phyloP scores from a whole-genome alignment of 2,888 invertebrate species.

The Keiferia lycopersicella region DNA sequence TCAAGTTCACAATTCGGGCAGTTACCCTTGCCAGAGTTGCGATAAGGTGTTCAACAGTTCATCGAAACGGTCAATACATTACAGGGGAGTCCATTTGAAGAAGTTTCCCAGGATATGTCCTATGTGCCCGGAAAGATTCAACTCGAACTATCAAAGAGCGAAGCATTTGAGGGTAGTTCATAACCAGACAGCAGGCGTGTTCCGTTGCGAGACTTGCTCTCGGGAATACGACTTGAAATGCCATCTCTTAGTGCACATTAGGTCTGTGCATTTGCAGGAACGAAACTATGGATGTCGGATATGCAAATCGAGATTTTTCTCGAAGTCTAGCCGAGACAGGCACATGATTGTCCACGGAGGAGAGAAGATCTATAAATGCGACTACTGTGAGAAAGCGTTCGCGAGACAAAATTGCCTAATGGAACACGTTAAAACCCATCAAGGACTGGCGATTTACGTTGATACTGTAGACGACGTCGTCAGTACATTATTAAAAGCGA shows the following conservation, averaged over 20 bases:
- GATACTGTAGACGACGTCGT: constrained; percentile 33
- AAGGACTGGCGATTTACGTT: constrained; percentile 42
- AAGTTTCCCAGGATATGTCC: constrained; percentile 57
- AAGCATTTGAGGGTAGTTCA: constrained; percentile 64
- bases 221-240: constrained; percentile 63
- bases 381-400: constrained; percentile 70
- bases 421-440: constrained; percentile 56
- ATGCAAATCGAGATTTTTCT: constrained; percentile 63
- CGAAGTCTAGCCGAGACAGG: constrained; percentile 64
- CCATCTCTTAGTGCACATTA: constrained; percentile 57
- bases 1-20: constrained; percentile 57
- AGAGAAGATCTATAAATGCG: constrained; percentile 73
- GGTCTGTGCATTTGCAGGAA: constrained; percentile 66
- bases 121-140: constrained; percentile 63
- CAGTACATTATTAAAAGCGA: no score
- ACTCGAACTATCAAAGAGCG: constrained; percentile 62
- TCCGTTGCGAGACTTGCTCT: constrained; percentile 60
- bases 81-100: constrained; percentile 62
- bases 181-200: constrained; percentile 52
- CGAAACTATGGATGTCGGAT: constrained; percentile 60
- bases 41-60: constrained; percentile 63
- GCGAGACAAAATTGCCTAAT: constrained; percentile 56
- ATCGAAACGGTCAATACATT: constrained; percentile 55
- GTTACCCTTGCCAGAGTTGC: constrained; percentile 63
- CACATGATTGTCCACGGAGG: constrained; percentile 78